Evolutionary conservation across 2,888 invertebrate species (phyloP), one percentile per base, ranked within the genome.

Genomic region (Acrobeloides nanus): DNA sequence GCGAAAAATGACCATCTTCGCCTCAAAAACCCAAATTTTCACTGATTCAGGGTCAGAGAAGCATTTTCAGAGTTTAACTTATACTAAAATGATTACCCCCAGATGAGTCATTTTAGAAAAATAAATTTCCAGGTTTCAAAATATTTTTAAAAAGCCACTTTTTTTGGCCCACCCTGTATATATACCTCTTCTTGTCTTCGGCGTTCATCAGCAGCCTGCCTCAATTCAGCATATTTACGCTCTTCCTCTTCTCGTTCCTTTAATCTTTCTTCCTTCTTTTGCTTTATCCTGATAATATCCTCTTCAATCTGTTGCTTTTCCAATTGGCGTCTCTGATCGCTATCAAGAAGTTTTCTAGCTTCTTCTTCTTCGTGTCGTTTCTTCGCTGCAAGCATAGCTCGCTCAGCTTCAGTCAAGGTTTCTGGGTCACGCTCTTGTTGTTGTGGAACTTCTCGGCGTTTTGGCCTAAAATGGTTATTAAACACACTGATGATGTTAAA

Each of bases 281-380:
- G 90, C 81, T 92, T 92, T 76, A 92, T 83, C 76, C 85, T 85
- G 78, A 87, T 88, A 77, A 92, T 84, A 78, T 92, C 92, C 73
- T 90, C 89, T 83, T 88, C 89, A 80, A 87, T 81, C 74, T 89
- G 82, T 76, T 90, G 89, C 81, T 89, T 89, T 78, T 89, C 85
- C 86, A 90, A 56, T 31, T 56, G 47, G 45, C 66, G 55, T 35
- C 68, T 62, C 54, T 62, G 56, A 51, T 66, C 66, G 58, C 68
- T 68, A 46, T 73, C 69, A 45, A 64, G 59, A 45, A 68, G 53
- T 51, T 68, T 69, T 42, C 62, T 64, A 38, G 62, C 70, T 39
- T 73, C 73, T 40, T 73, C 73, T 51, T 74, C 71, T 43, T 73
- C 73, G 51, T 73, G 73, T 35, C 74, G 64, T 48, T 68, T 66